Base-by-base conservation (phyloP, 2,888 invertebrate species). In the Dicranocentrus wangi region DNA sequence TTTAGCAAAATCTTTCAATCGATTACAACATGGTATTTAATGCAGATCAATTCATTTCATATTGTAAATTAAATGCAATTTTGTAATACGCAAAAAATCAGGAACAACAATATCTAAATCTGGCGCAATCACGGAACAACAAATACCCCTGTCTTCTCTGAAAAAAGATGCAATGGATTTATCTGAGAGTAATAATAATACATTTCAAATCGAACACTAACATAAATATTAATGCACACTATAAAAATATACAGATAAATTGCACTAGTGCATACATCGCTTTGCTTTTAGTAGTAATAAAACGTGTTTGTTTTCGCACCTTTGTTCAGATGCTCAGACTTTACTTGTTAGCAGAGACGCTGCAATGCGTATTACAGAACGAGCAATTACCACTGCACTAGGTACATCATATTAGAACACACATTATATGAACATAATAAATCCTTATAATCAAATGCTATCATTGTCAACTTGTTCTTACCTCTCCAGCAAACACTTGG, bases 301-400 rank as follows among this genome's bases (percentile, higher is more conserved):
- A 32, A n/a, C n/a, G n/a, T n/a, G n/a, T n/a, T n/a, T n/a, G n/a
- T n/a, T n/a, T n/a, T n/a, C n/a, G n/a, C 10, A 32, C 32, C 32
- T 32, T 32, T 32, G 32, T 32, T n/a, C n/a, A 60, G 60, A 60
- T 32, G 7, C 60, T n/a, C 39, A 27, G 13, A 21, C 39, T 1
- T 13, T 65, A 42, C 43, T 72, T 7, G 27, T 73, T 7, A 66
- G 25, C 15, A 28, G 73, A 10, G 66, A 73, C 28, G 78, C 78
- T 39, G 75, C 73, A 7, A 21, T 66, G 17, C 68, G 61, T 61
- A 70, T 78, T 17, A 82, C 78, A 27, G 79, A 78, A 28, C 51
- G 61, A 7, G 78, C 73, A 1, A 73, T 78, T 32, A 51, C 60
- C 10, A 7, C 65, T 5, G 77, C 78, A 19, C 43, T 82, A 68